Conservation (phyloP, 2,113 vertebrate species). For the Ahaetulla prasina region DNA sequence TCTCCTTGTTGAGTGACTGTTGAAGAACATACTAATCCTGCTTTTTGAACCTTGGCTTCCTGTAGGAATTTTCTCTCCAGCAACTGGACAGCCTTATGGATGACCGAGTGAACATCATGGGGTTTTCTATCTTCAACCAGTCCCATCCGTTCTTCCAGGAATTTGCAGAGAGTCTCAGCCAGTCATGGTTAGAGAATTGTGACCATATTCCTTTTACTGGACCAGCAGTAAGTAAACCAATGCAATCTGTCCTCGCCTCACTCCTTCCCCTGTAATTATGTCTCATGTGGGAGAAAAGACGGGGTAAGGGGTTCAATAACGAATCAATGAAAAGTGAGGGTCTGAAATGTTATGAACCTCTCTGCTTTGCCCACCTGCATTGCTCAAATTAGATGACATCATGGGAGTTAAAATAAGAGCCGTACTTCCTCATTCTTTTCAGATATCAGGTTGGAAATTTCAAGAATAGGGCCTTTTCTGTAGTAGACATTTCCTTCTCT, state of each 20-base stretch:
- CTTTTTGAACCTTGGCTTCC: conserved; percentile 22
- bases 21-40: conserved; percentile 10
- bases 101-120: conserved; percentile 89
- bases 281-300: background rate
- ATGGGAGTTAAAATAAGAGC: background rate
- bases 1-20: background rate
- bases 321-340: background rate
- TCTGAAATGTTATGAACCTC: background rate
- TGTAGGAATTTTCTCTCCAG: conserved; percentile 91
- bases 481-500: background rate
- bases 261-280: background rate
- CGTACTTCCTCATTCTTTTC: background rate
- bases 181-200: conserved; percentile 98
- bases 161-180: conserved; percentile 92
- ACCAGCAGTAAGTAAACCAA: conserved; percentile 79
- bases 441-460: background rate
- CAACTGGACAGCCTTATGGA: conserved; percentile 83
- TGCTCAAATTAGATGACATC: background rate
- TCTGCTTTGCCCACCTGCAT: background rate
- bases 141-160: conserved; percentile 94
- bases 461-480: background rate
- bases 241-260: background rate
- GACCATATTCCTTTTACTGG: conserved; percentile 93
- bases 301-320: too few relatives aligned
- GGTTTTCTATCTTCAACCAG: conserved; percentile 96